Percentiles rank a stretch among this genome's conserved stretches.
phyloP scores from a whole-genome alignment of 2,113 vertebrate species.

The Oncorhynchus tshawytscha region DNA sequence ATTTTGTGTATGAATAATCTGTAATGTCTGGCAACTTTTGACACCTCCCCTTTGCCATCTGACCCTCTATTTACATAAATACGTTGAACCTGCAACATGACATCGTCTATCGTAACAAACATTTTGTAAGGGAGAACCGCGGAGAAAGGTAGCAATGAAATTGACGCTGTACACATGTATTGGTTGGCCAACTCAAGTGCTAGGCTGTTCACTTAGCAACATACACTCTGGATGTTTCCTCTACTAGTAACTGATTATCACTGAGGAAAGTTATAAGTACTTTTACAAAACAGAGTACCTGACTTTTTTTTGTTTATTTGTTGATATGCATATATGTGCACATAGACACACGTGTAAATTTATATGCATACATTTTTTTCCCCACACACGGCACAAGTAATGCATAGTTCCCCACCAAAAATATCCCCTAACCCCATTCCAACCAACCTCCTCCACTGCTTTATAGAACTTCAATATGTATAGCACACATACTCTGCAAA shows the following conservation, averaged over 20 bases:
- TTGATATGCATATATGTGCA: constrained; percentile 9
- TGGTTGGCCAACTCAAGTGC: constrained; percentile 93
- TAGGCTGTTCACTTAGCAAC: constrained; percentile 86
- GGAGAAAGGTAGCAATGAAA: constrained; percentile 92
- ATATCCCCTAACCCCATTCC: constrained; percentile 46
- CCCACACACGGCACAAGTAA: constrained; percentile 93
- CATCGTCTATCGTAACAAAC: constrained; percentile 99
- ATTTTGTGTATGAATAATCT: constrained; percentile 89
- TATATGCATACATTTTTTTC: constrained; percentile 72
- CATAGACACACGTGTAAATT: constrained; percentile 59
- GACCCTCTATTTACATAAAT: constrained; percentile 98
- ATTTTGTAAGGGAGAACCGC: constrained; percentile 98
- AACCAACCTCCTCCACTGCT: constrained; percentile 60
- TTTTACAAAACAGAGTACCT: constrained; percentile 99
- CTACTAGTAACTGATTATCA: constrained; percentile 83
- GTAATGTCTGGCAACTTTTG: constrained; percentile 85
- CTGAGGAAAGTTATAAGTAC: constrained; percentile 97
- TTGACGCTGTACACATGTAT: constrained; percentile 95
- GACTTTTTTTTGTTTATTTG: constrained; percentile 81
- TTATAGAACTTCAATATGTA: constrained; percentile 88
- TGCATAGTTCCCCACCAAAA: constrained; percentile 89
- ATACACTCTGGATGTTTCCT: constrained; percentile 76
- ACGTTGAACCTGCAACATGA: constrained; percentile 99
- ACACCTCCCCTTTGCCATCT: constrained; percentile 64
- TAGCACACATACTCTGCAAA: constrained; percentile 89